Evolutionary conservation across 2,113 vertebrate species (phyloP).

Genomic region (Sialia sialis): DNA sequence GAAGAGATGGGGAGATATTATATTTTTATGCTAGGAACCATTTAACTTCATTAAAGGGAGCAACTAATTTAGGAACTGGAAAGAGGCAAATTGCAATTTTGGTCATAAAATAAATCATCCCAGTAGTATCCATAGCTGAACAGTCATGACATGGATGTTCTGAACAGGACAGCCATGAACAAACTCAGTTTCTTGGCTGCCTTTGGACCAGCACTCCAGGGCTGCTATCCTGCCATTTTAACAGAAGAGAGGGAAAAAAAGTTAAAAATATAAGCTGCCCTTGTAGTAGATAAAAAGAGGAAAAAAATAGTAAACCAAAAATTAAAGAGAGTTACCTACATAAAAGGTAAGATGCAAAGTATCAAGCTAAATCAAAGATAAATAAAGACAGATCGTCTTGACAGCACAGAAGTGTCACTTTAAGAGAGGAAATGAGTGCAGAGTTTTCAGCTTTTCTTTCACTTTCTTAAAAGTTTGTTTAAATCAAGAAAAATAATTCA

Average conservation of each 20-base stretch:
- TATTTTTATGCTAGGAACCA: background rate
- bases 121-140: background rate
- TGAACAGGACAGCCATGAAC: background rate
- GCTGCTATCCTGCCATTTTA: background rate
- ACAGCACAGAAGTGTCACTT: background rate
- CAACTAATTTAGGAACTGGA: background rate
- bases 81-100: background rate
- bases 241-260: background rate
- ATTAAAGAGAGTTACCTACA: background rate
- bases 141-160: background rate
- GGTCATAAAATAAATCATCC: background rate
- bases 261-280: background rate
- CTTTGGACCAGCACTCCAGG: background rate
- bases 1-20: background rate
- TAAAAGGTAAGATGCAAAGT: background rate
- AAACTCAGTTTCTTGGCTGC: background rate
- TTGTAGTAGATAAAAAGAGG: background rate
- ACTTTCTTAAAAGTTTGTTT: background rate
- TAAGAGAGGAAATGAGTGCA: background rate
- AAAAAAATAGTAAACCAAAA: background rate
- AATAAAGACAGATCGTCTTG: background rate
- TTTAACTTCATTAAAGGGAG: background rate
- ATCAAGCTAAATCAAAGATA: background rate
- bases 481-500: background rate
- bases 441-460: background rate